phyloP scores from a whole-genome alignment of 2,888 invertebrate species.

The Amphipyra berbera region DNA sequence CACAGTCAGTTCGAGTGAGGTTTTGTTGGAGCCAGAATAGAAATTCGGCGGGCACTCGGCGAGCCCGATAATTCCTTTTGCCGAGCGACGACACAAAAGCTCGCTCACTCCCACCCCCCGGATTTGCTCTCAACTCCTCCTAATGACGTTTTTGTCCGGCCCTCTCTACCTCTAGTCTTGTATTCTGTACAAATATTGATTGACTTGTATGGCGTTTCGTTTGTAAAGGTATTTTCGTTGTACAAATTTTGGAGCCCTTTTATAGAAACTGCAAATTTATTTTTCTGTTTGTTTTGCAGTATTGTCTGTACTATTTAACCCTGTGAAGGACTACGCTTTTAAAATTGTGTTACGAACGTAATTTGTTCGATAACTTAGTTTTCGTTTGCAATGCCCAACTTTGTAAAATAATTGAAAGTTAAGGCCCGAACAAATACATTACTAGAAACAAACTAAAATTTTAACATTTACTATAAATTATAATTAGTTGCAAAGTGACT shows the following conservation, averaged over 20 bases:
- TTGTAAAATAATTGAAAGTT: constrained; percentile 32
- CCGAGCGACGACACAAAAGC: constrained; percentile 66
- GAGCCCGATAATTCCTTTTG: constrained; percentile 69
- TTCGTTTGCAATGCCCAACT: constrained; percentile 39
- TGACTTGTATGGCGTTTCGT: constrained; percentile 61
- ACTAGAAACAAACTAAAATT: constrained; percentile 10
- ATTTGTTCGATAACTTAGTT: constrained; percentile 48
- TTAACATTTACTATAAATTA: constrained; percentile 12
- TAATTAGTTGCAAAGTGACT: constrained; percentile 14
- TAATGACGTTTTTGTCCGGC: constrained; percentile 77
- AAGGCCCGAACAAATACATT: constrained; percentile 12
- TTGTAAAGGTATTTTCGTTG: constrained; percentile 49
- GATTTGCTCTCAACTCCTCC: constrained; percentile 67
- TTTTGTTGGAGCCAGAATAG: constrained; percentile 62
- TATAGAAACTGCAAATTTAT: constrained; percentile 18
- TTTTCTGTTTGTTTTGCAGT: constrained; percentile 34
- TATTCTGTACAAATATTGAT: constrained; percentile 70
- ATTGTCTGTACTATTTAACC: constrained; percentile 37
- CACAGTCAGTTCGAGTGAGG: constrained; percentile 55
- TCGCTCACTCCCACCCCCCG: constrained; percentile 58
- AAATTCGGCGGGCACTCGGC: constrained; percentile 62
- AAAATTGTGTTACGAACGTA: constrained; percentile 49
- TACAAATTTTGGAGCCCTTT: constrained; percentile 34
- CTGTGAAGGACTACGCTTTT: constrained; percentile 34
- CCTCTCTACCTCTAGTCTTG: constrained; percentile 56